phyloP scores from a whole-genome alignment of 2,888 invertebrate genomes.

The Quadriops clusia region DNA sequence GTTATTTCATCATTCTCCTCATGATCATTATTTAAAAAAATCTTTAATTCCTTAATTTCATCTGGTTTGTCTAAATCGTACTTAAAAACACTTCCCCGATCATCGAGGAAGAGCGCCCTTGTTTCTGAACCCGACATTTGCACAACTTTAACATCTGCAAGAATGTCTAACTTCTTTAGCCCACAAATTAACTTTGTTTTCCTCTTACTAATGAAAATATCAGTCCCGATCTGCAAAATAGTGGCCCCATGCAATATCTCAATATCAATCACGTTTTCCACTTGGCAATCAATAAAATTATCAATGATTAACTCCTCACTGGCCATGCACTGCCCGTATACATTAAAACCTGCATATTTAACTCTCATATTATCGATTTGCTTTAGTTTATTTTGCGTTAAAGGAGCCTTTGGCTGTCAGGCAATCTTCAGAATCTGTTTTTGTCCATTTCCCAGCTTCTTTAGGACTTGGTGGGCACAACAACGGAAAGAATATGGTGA shows the following conservation, averaged over 20 bases:
- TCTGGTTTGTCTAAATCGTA: slow-evolving; percentile 17
- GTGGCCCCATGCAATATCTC: slow-evolving; percentile 23
- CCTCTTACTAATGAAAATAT: too few species aligned
- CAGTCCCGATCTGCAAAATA: slow-evolving; percentile 14
- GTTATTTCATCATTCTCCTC: slow-evolving; percentile 23
- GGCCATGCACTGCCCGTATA: slow-evolving; percentile 29
- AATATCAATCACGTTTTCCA: slow-evolving; percentile 20
- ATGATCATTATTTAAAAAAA: slow-evolving; percentile 18
- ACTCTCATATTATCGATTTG: slow-evolving; percentile 33
- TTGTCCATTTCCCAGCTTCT: too few species aligned
- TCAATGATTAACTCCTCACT: slow-evolving; percentile 17
- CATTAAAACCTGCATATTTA: slow-evolving; percentile 33
- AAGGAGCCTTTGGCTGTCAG: too few species aligned
- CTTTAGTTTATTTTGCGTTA: slow-evolving; percentile 25
- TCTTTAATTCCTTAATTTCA: slow-evolving; percentile 13
- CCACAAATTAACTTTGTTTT: slow-evolving; percentile 6
- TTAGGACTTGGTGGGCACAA: too few species aligned
- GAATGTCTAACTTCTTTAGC: slow-evolving; percentile 10
- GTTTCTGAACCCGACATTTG: slow-evolving; percentile 23
- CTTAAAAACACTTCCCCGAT: slow-evolving; percentile 23
- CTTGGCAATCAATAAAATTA: slow-evolving; percentile 20
- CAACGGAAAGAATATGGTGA: too few species aligned
- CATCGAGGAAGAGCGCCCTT: slow-evolving; percentile 22
- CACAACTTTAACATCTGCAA: slow-evolving; percentile 6
- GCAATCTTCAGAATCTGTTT: too few species aligned